Evolutionary conservation across 2,113 vertebrate genomes (phyloP).

Genomic region (Microtus montanus): DNA sequence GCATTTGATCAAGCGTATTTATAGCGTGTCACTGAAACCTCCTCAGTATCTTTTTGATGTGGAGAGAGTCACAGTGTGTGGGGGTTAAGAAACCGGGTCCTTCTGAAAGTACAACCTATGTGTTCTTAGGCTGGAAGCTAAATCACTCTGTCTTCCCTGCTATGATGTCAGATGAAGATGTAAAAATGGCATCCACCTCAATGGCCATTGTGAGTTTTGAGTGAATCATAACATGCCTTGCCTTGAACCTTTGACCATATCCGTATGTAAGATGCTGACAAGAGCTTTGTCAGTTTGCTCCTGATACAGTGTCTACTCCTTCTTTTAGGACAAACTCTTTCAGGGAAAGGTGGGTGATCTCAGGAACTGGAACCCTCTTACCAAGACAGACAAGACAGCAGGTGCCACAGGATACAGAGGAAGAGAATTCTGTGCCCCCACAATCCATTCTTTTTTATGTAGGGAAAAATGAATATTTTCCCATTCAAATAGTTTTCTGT

Average conservation of each 20-base stretch:
- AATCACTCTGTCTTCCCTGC: neutral
- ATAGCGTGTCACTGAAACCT: slow-evolving; percentile 19
- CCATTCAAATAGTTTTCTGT: neutral
- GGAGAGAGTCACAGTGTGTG: neutral
- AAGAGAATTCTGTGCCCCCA: neutral
- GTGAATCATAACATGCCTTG: neutral
- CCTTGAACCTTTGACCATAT: neutral
- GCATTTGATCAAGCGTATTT: slow-evolving; percentile 26
- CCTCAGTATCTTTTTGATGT: slow-evolving; percentile 30
- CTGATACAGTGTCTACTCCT: neutral
- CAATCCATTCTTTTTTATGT: neutral
- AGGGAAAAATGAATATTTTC: neutral
- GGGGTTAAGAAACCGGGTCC: neutral
- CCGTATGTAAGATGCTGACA: neutral
- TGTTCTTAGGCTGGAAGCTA: neutral
- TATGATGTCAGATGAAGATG: neutral
- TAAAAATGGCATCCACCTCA: neutral
- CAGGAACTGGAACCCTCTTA: neutral
- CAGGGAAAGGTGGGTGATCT: neutral
- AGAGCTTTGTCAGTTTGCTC: neutral
- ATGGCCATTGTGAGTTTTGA: neutral
- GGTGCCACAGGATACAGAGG: neutral
- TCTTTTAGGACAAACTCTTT: slow-evolving; percentile 15
- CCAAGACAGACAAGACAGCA: neutral
- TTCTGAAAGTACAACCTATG: neutral